Evolutionary conservation across 2,888 invertebrate species (phyloP), one percentile per base, ranked within the genome.

Genomic region (Marasmarcha lunaedactyla): DNA sequence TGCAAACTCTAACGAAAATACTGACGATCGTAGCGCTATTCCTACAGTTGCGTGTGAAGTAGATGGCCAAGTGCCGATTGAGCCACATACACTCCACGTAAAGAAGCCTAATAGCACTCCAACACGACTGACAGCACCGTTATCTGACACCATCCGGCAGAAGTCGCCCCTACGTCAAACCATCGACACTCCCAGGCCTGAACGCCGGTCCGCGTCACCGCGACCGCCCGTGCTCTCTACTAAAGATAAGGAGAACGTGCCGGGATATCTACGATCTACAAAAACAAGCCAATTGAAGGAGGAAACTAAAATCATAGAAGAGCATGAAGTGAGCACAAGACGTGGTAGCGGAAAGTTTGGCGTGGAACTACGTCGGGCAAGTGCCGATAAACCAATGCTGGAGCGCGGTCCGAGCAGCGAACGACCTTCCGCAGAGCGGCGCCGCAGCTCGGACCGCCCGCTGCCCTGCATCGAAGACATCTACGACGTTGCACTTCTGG

Each of bases 401-500:
- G 30, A 9, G n/a, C 30, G 30, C 10, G 9, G n/a, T 3, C 6
- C 30, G 3, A 11, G n/a, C n/a, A 6, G 83, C 46, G 68, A 74
- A 1, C 68, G 78, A 4, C 59, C 62, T n/a, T 79, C 73, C 46
- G 76, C 72, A 41, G 76, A 81, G 48, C 73, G 84, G 40, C 73
- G 78, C 26, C 72, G 79, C 51, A 81, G 84, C 45, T 66, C 74
- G 33, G 84, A 85, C 39, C 81, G 85, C 49, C 60, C 65, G 46
- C 68, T 84, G 52, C 74, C 85, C 49, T 86, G 87, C 54, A 88
- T 92, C 49, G 92, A 92, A 67, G 89, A 90, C 49, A 89, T 92
- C 46, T 89, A 86, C 50, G 91, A 92, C 53, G 57, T 91, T 48
- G 85, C 87, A 56, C 74, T 90, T 51, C 79, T 92, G 42, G 92